Conservation (phyloP, 2,888 invertebrate species). For the Caenorhabditis afra region DNA sequence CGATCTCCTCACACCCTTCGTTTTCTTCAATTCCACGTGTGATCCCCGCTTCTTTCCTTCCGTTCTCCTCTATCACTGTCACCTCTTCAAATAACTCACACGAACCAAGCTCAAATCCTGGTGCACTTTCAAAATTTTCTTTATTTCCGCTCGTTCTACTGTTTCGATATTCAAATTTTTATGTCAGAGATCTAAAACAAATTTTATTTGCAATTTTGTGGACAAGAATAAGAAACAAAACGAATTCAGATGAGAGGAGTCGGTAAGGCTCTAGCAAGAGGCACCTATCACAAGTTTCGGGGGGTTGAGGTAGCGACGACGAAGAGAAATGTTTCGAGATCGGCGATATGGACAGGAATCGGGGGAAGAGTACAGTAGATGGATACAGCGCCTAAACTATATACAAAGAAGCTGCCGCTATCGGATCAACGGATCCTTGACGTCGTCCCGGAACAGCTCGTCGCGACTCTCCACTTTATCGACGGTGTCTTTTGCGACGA, state of each 20-base stretch:
- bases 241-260: not conserved
- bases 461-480: not conserved
- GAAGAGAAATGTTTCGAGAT: conserved; percentile 26
- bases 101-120: conserved; percentile 44
- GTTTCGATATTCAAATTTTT: not conserved
- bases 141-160: not conserved
- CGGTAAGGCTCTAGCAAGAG: conserved; percentile 18
- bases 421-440: conserved; percentile 6
- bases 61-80: conserved; percentile 17
- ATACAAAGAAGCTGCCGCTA: conserved; percentile 12
- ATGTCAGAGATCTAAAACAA: conserved; percentile 5
- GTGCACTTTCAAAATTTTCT: conserved; percentile 35
- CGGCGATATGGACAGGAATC: conserved; percentile 21
- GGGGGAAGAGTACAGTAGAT: conserved; percentile 4
- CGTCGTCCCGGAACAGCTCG: conserved; percentile 11
- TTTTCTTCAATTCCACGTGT: conserved; percentile 47
- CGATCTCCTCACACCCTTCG: conserved; percentile 45
- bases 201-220: conserved; percentile 5
- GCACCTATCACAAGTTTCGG: conserved; percentile 28
- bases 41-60: conserved; percentile 47
- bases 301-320: not conserved
- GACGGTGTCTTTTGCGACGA: too few relatives aligned
- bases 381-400: conserved; percentile 10
- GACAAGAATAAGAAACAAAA: not conserved
- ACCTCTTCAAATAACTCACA: conserved; percentile 13